phyloP scores from a whole-genome alignment of 1,140 invertebrate genomes.

The Mya arenaria region DNA sequence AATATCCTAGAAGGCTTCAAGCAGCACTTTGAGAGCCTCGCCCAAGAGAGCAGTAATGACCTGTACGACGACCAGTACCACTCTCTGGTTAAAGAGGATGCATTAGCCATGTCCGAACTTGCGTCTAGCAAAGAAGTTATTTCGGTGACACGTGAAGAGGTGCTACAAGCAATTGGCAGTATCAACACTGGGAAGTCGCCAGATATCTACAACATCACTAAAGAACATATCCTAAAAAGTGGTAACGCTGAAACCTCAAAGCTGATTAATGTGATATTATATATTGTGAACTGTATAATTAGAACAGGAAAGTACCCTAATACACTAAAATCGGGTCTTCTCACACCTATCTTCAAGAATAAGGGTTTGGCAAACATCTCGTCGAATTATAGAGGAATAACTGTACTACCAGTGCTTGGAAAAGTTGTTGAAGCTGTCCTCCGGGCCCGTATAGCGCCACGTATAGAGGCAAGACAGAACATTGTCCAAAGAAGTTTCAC shows the following conservation, averaged over 20 bases:
- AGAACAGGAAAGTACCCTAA: not conserved
- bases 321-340: not conserved
- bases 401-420: constrained; percentile 19
- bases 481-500: constrained; percentile 13
- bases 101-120: not conserved
- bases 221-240: no score
- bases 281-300: not conserved
- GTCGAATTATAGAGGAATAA: constrained; percentile 27
- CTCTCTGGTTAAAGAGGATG: not conserved
- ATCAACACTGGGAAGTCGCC: not conserved
- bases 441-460: not conserved
- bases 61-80: not conserved
- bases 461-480: not conserved
- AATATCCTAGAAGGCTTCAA: not conserved
- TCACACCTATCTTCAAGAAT: constrained; percentile 7
- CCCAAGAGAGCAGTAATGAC: not conserved
- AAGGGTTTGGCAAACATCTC: not conserved
- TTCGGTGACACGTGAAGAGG: not conserved
- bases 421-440: constrained; percentile 39
- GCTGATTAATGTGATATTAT: no score
- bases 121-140: not conserved
- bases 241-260: no score
- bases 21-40: not conserved
- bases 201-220: no score
- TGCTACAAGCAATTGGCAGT: not conserved